These are phyloP conservation scores for Psophia crepitans DNA, from an alignment of 2,113 vertebrate genomes.

Conservation along the genomic window DNA sequence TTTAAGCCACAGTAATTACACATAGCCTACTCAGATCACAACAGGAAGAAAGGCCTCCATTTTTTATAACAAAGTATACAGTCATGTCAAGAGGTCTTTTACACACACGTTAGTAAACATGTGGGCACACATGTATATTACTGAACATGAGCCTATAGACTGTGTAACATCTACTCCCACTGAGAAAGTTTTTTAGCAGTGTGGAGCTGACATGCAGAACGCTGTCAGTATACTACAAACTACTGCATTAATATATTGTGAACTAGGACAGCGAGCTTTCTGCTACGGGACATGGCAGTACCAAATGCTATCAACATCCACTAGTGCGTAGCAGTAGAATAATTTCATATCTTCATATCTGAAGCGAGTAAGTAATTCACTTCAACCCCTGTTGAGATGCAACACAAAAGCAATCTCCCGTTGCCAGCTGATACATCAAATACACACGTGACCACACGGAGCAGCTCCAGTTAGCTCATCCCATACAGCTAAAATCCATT, in stretches of 20 bases:
- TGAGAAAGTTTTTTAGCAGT: not conserved
- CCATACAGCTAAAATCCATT: not conserved
- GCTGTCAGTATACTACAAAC: not conserved
- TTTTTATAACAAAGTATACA: not conserved
- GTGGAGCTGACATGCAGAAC: not conserved
- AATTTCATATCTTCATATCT: not conserved
- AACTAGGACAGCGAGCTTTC: not conserved
- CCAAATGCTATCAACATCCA: not conserved
- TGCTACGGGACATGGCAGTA: not conserved
- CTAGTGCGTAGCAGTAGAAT: not conserved
- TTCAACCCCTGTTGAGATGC: not conserved
- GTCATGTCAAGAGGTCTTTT: not conserved
- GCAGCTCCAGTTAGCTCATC: not conserved
- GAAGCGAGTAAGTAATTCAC: not conserved
- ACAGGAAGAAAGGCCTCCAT: not conserved
- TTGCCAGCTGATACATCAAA: accelerated
- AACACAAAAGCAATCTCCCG: not conserved
- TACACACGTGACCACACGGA: not conserved
- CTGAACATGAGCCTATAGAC: accelerated
- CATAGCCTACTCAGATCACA: not conserved
- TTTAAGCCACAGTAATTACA: not conserved
- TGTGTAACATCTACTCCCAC: not conserved
- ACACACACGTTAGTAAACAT: accelerated
- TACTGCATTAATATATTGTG: not conserved
- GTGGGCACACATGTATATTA: too few relatives aligned